Conservation (phyloP, 2,888 invertebrate genomes). For the Myathropa florea region DNA sequence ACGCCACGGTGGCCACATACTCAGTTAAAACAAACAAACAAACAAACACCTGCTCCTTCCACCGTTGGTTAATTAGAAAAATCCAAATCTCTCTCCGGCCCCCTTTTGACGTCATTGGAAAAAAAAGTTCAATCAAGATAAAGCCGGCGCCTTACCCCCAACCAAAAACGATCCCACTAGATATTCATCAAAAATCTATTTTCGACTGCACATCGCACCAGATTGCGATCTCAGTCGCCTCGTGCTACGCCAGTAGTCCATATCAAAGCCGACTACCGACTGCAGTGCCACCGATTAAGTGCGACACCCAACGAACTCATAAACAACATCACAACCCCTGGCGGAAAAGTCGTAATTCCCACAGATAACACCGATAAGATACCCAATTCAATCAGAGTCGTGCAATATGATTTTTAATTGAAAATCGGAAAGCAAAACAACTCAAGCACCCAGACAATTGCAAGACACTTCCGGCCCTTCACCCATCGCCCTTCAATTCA, state of each 20-base stretch:
- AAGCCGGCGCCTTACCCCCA: neutral
- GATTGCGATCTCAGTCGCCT: neutral
- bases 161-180: neutral
- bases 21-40: too few relatives aligned
- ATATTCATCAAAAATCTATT: neutral
- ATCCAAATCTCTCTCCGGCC: neutral
- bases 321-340: neutral
- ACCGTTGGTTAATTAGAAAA: neutral
- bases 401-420: neutral
- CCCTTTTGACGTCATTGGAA: neutral
- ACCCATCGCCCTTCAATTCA: neutral
- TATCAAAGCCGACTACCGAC: neutral
- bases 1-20: too few relatives aligned
- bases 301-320: neutral
- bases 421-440: neutral
- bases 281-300: neutral
- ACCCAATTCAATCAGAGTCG: neutral
- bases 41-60: neutral
- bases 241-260: neutral
- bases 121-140: neutral
- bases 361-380: neutral
- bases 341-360: neutral
- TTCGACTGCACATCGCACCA: neutral
- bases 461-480: neutral
- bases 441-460: neutral